A percentile compares a stretch with the other conserved stretches of the same genome.
These are phyloP conservation scores for Taenioides sp. DNA, from an alignment of 2,797 vertebrate species.

Conservation along the genomic window DNA sequence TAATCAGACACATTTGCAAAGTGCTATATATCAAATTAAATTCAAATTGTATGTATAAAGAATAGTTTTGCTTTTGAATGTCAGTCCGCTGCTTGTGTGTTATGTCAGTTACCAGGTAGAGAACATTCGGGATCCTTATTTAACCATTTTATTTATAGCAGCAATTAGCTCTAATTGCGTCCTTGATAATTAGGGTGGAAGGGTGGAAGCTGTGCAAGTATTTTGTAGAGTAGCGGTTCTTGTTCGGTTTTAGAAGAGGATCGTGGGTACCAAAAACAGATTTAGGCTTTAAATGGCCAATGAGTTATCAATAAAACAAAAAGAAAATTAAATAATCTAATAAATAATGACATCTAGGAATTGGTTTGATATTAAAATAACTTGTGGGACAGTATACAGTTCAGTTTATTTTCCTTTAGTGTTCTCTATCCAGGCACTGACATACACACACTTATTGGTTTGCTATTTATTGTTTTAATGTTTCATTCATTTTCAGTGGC, in stretches of 20 bases:
- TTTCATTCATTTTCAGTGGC: neutral
- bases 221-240: slow-evolving; percentile 1
- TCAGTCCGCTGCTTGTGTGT: neutral
- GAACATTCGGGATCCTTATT: neutral
- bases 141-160: slow-evolving; percentile 4
- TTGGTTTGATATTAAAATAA: neutral
- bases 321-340: neutral
- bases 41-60: neutral
- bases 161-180: slow-evolving; percentile 1
- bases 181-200: slow-evolving; percentile 9
- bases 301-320: neutral
- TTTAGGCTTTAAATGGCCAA: neutral
- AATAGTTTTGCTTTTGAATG: neutral
- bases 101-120: neutral
- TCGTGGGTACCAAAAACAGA: neutral
- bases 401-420: neutral
- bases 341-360: neutral
- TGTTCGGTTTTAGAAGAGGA: neutral
- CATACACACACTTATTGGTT: neutral
- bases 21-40: neutral
- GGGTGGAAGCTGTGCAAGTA: neutral
- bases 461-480: neutral
- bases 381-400: neutral
- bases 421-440: slow-evolving; percentile 2
- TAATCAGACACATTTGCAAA: neutral